Base-by-base conservation (phyloP, 2,888 invertebrate species). In the Plebejus anna region DNA sequence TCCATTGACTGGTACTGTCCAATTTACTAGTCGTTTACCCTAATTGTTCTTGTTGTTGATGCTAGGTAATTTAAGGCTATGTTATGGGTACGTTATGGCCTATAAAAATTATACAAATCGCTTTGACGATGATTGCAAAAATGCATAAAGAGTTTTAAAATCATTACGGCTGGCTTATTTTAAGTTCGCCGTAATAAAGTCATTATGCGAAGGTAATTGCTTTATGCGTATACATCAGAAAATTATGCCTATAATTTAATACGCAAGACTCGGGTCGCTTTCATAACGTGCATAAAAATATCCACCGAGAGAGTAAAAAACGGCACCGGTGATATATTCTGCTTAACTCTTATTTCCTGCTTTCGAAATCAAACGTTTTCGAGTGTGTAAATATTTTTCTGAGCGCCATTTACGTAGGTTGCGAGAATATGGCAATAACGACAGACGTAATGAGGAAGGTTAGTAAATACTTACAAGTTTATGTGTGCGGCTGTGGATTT, bases 311-410 rank as follows among this genome's bases (percentile, higher is more conserved):
- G 28, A 73, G 71, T n/a, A 73, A 32, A 16, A 61, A 36, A 28
- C n/a, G 72, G 72, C 28, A 42, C 7, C 22, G 72, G 72, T 22
- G 55, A 73, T 55, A 73, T 73, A 73, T 55, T 28, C 55, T 73
- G 73, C 28, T 51, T 32, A 51, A 72, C 47, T 72, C 76, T 77
- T 78, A 76, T 77, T 72, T 73, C 79, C 79, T 78, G 70, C 77
- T 79, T 81, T 79, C 77, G 76, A 77, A 77, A 79, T 79, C 79
- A 79, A 81, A 89, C 88, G 88, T 87, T 86, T 85, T 81, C 82
- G 82, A 84, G 86, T 87, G 87, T 87, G 88, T 89, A 89, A 90
- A 91, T 91, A 90, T 90, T 90, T 90, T 89, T 89, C 88, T 85
- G 84, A 87, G 86, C 88, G 87, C 86, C 86, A 85, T 85, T 87